phyloP scores from a whole-genome alignment of 2,888 invertebrate genomes.

The Eustalomyia histrio region DNA sequence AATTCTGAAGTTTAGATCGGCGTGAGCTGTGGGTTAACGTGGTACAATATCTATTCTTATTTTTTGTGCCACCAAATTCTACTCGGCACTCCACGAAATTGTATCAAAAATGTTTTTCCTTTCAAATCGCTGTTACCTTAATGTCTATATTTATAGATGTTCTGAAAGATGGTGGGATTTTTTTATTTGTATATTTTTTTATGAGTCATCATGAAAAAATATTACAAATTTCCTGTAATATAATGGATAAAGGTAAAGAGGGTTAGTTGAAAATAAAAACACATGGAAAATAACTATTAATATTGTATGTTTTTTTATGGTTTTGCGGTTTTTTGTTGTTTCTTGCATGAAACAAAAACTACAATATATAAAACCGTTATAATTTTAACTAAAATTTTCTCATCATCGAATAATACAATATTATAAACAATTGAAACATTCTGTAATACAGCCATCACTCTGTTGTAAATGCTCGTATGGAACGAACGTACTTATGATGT shows the following conservation, averaged over 20 bases:
- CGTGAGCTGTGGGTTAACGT: no score
- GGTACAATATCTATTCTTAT: no score
- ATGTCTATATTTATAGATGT: not conserved
- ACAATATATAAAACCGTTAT: not conserved
- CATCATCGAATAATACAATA: not conserved
- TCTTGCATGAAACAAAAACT: not conserved
- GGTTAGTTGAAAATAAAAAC: not conserved
- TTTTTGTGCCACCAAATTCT: no score
- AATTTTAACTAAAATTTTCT: not conserved
- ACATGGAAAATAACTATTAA: conserved; percentile 13
- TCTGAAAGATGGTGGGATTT: not conserved
- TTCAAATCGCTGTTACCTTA: no score
- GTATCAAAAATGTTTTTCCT: no score
- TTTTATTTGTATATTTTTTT: not conserved
- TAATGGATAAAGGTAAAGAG: not conserved
- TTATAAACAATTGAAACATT: not conserved
- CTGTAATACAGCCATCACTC: not conserved
- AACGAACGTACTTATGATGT: no score
- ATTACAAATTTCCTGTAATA: not conserved
- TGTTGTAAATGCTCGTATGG: not conserved
- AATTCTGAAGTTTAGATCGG: no score
- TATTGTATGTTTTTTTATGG: conserved; percentile 17
- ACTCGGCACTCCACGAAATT: no score
- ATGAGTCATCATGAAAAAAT: not conserved
- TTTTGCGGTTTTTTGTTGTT: conserved; percentile 16